Conservation (phyloP, 1,140 invertebrate species). For the Paraescarpia echinospica region DNA sequence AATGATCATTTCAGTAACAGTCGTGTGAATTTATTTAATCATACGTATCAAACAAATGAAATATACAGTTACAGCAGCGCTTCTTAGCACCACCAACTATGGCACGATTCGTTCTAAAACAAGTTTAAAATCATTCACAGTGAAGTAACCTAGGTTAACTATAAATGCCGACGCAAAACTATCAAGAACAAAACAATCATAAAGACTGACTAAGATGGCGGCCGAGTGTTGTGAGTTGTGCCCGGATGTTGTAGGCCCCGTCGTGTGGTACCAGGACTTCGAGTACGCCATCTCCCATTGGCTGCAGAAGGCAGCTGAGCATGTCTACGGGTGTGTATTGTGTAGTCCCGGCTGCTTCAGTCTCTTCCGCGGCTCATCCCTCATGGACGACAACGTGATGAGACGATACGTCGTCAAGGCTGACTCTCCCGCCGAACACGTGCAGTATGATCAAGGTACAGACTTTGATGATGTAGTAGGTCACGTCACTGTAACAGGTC, state of each 20-base stretch:
- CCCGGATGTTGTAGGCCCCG: slow-evolving; percentile 41
- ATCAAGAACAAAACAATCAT: background rate
- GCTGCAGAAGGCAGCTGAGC: slow-evolving; percentile 54
- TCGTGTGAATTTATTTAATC: no score
- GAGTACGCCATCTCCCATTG: slow-evolving; percentile 57
- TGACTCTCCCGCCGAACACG: slow-evolving; percentile 47
- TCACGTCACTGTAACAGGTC: no score
- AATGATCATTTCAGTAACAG: background rate
- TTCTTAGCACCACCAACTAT: background rate
- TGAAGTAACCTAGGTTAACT: background rate
- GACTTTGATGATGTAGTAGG: background rate
- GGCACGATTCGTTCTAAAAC: background rate
- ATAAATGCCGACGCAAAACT: background rate
- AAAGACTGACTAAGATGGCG: background rate
- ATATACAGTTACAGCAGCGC: background rate
- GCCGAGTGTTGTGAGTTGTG: background rate
- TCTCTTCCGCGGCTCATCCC: slow-evolving; percentile 51
- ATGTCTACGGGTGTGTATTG: slow-evolving; percentile 54
- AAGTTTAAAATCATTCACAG: background rate
- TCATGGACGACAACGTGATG: slow-evolving; percentile 56
- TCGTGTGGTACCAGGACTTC: slow-evolving; percentile 57
- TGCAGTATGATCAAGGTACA: slow-evolving; percentile 55
- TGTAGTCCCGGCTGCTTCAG: slow-evolving; percentile 56
- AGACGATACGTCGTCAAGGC: slow-evolving; percentile 46
- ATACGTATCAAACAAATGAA: no score